Evolutionary conservation across 2,113 vertebrate species (phyloP).

Genomic region (Rhipidura dahli): DNA sequence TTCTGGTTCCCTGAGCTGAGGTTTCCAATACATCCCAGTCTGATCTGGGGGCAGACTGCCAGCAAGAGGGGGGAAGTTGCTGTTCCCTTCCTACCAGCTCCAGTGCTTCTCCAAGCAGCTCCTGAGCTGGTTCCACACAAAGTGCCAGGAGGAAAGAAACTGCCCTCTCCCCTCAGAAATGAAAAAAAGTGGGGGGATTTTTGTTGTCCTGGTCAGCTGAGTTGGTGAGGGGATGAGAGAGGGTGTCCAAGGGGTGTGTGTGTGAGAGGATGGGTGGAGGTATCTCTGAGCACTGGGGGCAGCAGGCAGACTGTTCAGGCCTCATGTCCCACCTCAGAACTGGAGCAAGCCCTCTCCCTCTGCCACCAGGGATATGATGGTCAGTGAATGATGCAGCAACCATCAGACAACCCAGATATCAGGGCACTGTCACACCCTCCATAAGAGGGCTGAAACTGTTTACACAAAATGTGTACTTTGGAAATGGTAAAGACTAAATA

Average conservation of each 20-base stretch:
- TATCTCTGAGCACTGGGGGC: rapidly evolving
- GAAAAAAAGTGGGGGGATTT: background rate
- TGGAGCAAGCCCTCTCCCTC: background rate
- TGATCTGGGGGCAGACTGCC: background rate
- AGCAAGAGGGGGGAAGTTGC: background rate
- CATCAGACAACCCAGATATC: background rate
- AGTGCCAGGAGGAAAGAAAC: background rate
- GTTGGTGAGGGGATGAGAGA: background rate
- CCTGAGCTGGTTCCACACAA: background rate
- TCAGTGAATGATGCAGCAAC: rapidly evolving
- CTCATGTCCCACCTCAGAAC: rapidly evolving
- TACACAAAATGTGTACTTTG: background rate
- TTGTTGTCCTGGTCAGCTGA: background rate
- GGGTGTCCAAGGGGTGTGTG: background rate
- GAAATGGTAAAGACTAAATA: constrained; percentile 23
- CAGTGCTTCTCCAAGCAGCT: rapidly evolving
- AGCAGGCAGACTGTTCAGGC: background rate
- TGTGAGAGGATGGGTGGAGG: background rate
- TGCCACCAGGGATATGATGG: rapidly evolving
- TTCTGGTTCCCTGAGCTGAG: background rate
- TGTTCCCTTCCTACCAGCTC: background rate
- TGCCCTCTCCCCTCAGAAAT: background rate
- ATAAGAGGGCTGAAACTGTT: background rate
- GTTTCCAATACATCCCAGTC: background rate
- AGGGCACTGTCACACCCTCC: background rate